A percentile compares a stretch with the other conserved stretches of the same genome.
These are phyloP conservation scores for Gonocerus acuteangulatus DNA, from an alignment of 2,888 invertebrate species.

Conservation along the genomic window DNA sequence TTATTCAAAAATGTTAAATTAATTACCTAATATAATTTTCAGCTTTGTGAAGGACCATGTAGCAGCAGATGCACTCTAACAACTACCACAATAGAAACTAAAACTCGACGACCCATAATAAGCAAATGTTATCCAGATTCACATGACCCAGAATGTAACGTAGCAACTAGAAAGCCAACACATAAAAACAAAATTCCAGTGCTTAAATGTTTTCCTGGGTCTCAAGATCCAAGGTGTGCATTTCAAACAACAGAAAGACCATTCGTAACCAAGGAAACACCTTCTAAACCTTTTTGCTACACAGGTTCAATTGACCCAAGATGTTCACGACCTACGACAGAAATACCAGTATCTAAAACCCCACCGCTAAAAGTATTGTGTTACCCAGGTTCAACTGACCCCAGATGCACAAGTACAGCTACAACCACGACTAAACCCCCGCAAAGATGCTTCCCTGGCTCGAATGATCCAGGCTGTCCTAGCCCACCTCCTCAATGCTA, in stretches of 20 bases:
- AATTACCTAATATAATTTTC: too few species aligned
- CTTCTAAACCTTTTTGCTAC: slow-evolving; percentile 35
- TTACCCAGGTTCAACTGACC: slow-evolving; percentile 42
- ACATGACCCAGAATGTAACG: slow-evolving; percentile 38
- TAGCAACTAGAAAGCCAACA: background rate
- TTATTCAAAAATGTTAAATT: too few species aligned
- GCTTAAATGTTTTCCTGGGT: background rate
- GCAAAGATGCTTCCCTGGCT: too few species aligned
- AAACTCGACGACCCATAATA: slow-evolving; percentile 33
- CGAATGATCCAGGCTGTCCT: too few species aligned
- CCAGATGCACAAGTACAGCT: too few species aligned
- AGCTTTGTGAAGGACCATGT: slow-evolving; percentile 41
- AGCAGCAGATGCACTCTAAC: slow-evolving; percentile 37
- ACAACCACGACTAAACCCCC: too few species aligned
- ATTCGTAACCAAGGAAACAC: background rate
- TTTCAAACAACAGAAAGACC: background rate
- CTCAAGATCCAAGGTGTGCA: background rate
- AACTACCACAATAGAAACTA: slow-evolving; percentile 26
- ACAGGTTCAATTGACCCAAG: slow-evolving; percentile 44
- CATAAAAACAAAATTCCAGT: background rate
- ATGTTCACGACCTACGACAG: slow-evolving; percentile 41
- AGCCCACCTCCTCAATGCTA: too few species aligned
- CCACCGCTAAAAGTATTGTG: too few species aligned
- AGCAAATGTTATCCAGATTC: slow-evolving; percentile 41
- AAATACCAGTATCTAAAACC: slow-evolving; percentile 31